Evolutionary conservation across 2,888 invertebrate genomes (phyloP), one percentile per base, ranked within the genome.

Genomic region (Tachina fera): DNA sequence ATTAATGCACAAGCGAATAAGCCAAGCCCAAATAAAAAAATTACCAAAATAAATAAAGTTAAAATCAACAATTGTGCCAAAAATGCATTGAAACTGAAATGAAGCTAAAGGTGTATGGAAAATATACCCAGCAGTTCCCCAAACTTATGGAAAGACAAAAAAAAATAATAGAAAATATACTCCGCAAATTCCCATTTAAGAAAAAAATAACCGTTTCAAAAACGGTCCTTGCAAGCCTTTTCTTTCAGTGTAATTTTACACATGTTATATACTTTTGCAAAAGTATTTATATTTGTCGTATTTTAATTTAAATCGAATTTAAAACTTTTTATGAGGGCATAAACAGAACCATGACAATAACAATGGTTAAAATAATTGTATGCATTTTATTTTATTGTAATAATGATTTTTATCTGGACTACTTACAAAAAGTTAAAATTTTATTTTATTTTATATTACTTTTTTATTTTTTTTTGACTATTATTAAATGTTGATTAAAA

Each of bases 341-440:
- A n/a, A 53, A 22, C 19, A 56, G 14, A 71, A 56, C 10, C 43
- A 19, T 19, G 19, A 19, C 13, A 41, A 53, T 53, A 60, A 16
- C 31, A 61, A 11, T 63, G 43, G 51, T 63, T 49, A 53, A 43
- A 63, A 63, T 51, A 51, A 63, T 53, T 41, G 16, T 53, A 19
- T 41, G 13, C 13, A 53, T 19, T 41, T 51, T 13, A 53, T 19
- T 41, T 51, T 13, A 41, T 58, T 68, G 22, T 61, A 70, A 60
- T 53, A 61, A 51, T 61, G 60, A 78, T 78, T 16, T n/a, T 61
- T 70, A 70, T 78, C 70, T 51, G 31, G 16, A 16, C 78, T 78
- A 63, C 51, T 63, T 61, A 74, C 16, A 13, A 75, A 61, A 74
- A 74, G n/a, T 63, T 63, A 22, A 11, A 31, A 56, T 65, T 43